These are phyloP conservation scores for Pseudobourletiella spinata DNA, from an alignment of 1,140 invertebrate species.

Conservation along the genomic window DNA sequence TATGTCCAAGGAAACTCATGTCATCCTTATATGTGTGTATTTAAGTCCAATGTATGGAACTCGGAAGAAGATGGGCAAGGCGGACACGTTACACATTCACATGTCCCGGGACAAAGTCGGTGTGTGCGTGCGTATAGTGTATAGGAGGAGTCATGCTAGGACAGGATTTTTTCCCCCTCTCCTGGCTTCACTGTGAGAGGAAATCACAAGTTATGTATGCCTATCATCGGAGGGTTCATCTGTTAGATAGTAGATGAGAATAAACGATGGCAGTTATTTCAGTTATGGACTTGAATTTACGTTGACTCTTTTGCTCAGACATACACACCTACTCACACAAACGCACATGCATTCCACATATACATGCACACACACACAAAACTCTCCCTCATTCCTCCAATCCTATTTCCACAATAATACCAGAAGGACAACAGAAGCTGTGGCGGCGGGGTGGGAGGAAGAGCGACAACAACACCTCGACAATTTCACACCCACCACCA, in stretches of 20 bases:
- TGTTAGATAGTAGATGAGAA: constrained; percentile 31
- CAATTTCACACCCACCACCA: too few relatives aligned
- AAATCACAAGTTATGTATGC: constrained; percentile 37
- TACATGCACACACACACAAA: not conserved
- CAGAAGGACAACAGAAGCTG: too few relatives aligned
- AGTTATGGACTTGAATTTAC: constrained; percentile 8
- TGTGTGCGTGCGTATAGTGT: too few relatives aligned
- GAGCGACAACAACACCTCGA: not conserved
- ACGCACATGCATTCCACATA: not conserved
- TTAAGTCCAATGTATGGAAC: too few relatives aligned
- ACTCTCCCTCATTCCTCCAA: not conserved
- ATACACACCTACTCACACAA: not conserved
- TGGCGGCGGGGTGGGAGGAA: too few relatives aligned
- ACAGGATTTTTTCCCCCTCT: not conserved
- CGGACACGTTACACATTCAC: constrained; percentile 4
- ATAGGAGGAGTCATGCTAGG: constrained; percentile 1
- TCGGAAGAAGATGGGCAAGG: not conserved
- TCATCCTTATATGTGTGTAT: too few relatives aligned
- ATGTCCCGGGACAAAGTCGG: not conserved
- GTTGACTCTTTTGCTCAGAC: not conserved
- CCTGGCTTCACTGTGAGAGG: constrained; percentile 7
- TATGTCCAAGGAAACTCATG: too few relatives aligned
- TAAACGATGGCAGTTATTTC: constrained; percentile 35
- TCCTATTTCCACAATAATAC: not conserved
- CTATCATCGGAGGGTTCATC: constrained; percentile 35